phyloP scores from a whole-genome alignment of 2,797 vertebrate species.

The Lycodopsis pacificus region DNA sequence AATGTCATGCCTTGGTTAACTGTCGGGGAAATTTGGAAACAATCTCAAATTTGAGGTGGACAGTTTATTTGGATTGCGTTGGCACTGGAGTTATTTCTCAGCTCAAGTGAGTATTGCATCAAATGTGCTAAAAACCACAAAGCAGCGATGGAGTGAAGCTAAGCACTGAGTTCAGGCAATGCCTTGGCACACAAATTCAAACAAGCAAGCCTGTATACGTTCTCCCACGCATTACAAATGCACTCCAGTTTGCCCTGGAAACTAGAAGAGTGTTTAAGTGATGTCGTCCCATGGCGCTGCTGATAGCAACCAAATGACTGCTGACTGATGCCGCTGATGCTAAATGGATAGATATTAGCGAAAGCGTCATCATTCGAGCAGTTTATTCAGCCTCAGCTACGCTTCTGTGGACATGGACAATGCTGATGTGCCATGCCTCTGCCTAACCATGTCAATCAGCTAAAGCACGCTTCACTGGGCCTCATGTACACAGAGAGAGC shows the following conservation, averaged over 20 bases:
- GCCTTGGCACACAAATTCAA: slow-evolving; percentile 45
- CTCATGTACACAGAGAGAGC: slow-evolving; percentile 32
- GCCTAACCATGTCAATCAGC: slow-evolving; percentile 61
- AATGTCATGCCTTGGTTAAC: slow-evolving; percentile 64
- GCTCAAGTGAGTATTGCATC: slow-evolving; percentile 61
- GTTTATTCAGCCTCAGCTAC: slow-evolving; percentile 60
- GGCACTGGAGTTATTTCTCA: slow-evolving; percentile 46
- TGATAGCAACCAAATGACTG: slow-evolving; percentile 49
- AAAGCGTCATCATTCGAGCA: slow-evolving; percentile 57
- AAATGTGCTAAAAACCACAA: slow-evolving; percentile 51
- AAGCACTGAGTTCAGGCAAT: slow-evolving; percentile 46
- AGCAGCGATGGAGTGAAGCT: slow-evolving; percentile 66
- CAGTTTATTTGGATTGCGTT: slow-evolving; percentile 76
- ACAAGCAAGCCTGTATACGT: slow-evolving; percentile 43
- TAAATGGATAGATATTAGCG: slow-evolving; percentile 60
- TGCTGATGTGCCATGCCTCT: slow-evolving; percentile 59
- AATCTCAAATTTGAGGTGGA: slow-evolving; percentile 49
- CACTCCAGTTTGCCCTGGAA: slow-evolving; percentile 30
- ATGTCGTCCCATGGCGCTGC: slow-evolving; percentile 52
- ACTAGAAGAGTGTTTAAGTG: slow-evolving; percentile 37
- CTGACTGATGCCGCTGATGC: slow-evolving; percentile 61
- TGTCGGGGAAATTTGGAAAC: slow-evolving; percentile 58
- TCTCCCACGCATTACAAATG: slow-evolving; percentile 20
- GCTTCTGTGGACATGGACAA: slow-evolving; percentile 61
- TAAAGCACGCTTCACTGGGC: slow-evolving; percentile 24